phyloP scores from a whole-genome alignment of 1,140 invertebrate genomes.

The Atta texana region DNA sequence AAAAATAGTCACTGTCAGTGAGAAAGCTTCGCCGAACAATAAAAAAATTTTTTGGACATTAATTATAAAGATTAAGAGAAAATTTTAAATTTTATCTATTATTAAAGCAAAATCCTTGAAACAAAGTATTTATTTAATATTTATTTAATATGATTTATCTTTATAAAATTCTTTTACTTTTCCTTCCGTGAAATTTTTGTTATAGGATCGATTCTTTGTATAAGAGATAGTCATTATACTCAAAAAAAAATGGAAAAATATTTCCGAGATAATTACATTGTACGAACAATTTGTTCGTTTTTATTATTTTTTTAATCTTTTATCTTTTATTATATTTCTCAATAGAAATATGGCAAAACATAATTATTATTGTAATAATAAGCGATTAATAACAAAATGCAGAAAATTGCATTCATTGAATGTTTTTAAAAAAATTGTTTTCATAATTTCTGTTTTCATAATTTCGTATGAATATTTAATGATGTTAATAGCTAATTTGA shows the following conservation, averaged over 20 bases:
- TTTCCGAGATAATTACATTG: not conserved
- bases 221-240: not conserved
- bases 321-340: not conserved
- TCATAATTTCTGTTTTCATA: not conserved
- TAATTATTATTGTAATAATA: not conserved
- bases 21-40: not conserved
- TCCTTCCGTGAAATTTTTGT: not conserved
- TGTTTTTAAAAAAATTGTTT: not conserved
- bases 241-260: slow-evolving; percentile 21
- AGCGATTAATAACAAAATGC: not conserved
- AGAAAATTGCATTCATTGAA: not conserved
- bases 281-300: slow-evolving; percentile 21
- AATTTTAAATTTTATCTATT: not conserved
- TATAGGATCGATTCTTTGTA: not conserved
- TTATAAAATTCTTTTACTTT: not conserved
- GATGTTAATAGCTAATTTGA: not conserved
- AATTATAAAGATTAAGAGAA: not conserved
- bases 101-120: not conserved
- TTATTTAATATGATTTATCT: not conserved
- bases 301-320: not conserved
- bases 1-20: not conserved
- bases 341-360: not conserved
- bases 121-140: not conserved
- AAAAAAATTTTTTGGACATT: slow-evolving; percentile 10
- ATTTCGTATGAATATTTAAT: not conserved